A percentile compares a stretch with the other conserved stretches of the same genome.
Evolutionary conservation across 2,797 vertebrate genomes (phyloP).

Genomic region (Streptopelia turtur): DNA sequence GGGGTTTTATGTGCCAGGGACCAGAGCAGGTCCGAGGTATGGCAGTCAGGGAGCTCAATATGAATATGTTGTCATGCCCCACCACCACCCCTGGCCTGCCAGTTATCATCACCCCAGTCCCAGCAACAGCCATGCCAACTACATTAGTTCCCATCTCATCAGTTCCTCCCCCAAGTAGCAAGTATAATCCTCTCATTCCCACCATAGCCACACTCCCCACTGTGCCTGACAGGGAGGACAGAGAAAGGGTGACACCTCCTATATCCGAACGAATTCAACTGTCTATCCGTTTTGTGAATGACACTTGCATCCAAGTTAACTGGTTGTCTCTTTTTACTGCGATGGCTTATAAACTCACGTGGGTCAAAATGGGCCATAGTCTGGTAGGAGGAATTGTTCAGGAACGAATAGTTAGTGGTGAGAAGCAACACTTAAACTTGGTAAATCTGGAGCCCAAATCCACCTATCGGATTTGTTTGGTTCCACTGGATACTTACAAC

Average conservation of each 20-base stretch:
- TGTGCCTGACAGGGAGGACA: conserved; percentile 75
- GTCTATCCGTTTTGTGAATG: conserved; percentile 89
- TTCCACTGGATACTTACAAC: conserved; percentile 92
- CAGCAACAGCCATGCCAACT: conserved; percentile 76
- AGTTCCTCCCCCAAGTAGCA: conserved; percentile 62
- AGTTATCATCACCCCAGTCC: conserved; percentile 78
- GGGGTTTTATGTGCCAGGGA: conserved; percentile 95
- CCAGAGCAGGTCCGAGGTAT: conserved; percentile 93
- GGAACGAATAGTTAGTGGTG: conserved; percentile 90
- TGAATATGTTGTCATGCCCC: conserved; percentile 90
- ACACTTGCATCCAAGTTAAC: conserved; percentile 90
- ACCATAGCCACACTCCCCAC: conserved; percentile 73
- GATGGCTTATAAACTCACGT: conserved; percentile 94
- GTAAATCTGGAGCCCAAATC: conserved; percentile 90
- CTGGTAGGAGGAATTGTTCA: conserved; percentile 89
- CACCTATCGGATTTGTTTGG: conserved; percentile 94
- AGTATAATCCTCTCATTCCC: conserved; percentile 72
- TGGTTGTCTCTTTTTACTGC: conserved; percentile 93
- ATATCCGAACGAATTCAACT: conserved; percentile 88
- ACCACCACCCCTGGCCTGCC: conserved; percentile 78
- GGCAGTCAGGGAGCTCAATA: conserved; percentile 92
- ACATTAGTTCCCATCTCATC: conserved; percentile 65
- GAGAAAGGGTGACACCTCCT: conserved; percentile 78
- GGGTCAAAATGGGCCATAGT: conserved; percentile 95
- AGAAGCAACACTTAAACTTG: conserved; percentile 85